These are phyloP conservation scores for Doris montereyensis DNA, from an alignment of 2,888 invertebrate genomes.

Conservation along the genomic window DNA sequence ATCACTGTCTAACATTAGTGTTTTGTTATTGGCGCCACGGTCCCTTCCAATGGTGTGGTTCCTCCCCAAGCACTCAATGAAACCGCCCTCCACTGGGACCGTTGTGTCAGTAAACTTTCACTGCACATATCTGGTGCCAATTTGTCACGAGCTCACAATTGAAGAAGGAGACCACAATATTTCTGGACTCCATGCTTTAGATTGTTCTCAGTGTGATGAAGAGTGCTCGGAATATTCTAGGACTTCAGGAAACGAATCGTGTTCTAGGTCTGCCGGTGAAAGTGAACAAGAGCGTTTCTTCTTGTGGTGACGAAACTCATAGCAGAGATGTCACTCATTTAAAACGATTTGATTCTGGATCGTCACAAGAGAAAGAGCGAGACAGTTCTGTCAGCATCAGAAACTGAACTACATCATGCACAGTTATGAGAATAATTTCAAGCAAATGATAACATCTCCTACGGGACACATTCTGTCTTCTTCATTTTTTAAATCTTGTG, in stretches of 20 bases:
- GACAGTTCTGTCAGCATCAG: slow-evolving; percentile 5
- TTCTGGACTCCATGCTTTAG: slow-evolving; percentile 25
- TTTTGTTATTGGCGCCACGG: slow-evolving; percentile 26
- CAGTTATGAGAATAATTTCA: too few species aligned
- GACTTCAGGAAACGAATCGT: too few species aligned
- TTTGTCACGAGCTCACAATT: slow-evolving; percentile 37
- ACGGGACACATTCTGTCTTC: too few species aligned
- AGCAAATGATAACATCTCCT: too few species aligned
- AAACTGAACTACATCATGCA: slow-evolving; percentile 3
- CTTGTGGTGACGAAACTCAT: too few species aligned
- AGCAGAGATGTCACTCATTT: too few species aligned
- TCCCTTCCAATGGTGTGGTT: slow-evolving; percentile 32
- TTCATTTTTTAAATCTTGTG: too few species aligned
- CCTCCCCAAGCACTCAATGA: slow-evolving; percentile 25
- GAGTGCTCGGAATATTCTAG: too few species aligned
- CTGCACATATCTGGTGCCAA: slow-evolving; percentile 34
- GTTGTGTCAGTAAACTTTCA: slow-evolving; percentile 31
- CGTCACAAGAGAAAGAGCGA: too few species aligned
- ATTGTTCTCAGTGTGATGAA: background rate
- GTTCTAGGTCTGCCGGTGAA: too few species aligned
- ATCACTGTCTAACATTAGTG: slow-evolving; percentile 30
- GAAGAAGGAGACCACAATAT: slow-evolving; percentile 26
- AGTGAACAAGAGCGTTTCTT: too few species aligned
- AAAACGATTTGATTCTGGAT: too few species aligned
- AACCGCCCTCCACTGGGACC: slow-evolving; percentile 22